These are phyloP conservation scores for Aleiodes sp. DNA, from an alignment of 1,140 invertebrate genomes.

Conservation along the genomic window DNA sequence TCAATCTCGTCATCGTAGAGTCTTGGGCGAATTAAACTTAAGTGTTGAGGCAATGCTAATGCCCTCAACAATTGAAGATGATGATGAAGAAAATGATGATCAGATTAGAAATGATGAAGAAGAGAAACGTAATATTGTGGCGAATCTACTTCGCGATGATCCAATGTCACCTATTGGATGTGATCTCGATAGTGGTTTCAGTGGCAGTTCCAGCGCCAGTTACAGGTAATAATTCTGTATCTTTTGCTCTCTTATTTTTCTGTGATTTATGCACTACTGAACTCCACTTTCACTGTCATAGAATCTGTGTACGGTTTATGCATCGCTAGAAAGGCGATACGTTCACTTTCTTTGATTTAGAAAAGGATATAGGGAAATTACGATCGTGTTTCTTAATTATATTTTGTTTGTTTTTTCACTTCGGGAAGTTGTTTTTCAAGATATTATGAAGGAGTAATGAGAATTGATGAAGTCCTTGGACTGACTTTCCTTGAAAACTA, in stretches of 20 bases:
- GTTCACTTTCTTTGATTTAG: constrained; percentile 11
- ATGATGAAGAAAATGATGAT: constrained; percentile 60
- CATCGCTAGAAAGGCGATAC: neutral
- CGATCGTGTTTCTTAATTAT: neutral
- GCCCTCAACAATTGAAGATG: constrained; percentile 69
- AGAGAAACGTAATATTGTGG: constrained; percentile 51
- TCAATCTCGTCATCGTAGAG: constrained; percentile 79
- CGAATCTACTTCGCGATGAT: neutral
- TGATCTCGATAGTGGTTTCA: constrained; percentile 82
- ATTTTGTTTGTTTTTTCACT: neutral
- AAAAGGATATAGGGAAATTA: constrained; percentile 11
- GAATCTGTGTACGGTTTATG: neutral
- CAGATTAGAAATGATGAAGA: constrained; percentile 68
- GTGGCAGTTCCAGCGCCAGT: constrained; percentile 81
- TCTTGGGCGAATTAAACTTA: constrained; percentile 85
- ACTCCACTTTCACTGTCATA: constrained; percentile 5
- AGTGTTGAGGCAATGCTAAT: constrained; percentile 89
- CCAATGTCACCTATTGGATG: constrained; percentile 71
- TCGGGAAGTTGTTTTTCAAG: too few relatives aligned
- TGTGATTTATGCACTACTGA: constrained; percentile 4
- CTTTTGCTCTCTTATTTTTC: neutral
- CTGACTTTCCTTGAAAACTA: neutral
- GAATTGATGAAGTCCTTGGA: too few relatives aligned
- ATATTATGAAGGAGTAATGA: neutral
- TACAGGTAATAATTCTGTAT: constrained; percentile 64